Conservation (phyloP, 2,113 vertebrate species). For the Ardeotis arabs region DNA sequence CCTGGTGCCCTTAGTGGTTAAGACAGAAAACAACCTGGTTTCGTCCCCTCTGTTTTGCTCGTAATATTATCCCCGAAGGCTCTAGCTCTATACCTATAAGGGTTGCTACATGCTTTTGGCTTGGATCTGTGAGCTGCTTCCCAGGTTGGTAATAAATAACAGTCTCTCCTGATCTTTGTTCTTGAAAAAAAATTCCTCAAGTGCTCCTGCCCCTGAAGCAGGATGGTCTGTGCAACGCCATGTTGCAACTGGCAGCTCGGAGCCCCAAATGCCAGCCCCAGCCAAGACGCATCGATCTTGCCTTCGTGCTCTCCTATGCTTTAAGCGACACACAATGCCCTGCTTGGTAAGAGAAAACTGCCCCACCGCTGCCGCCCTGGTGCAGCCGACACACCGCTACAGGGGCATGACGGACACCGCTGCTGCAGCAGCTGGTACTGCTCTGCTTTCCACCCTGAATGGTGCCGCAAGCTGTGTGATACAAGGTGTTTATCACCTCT, state of each 20-base stretch:
- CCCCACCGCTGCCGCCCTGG: accelerated
- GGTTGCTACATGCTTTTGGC: not conserved
- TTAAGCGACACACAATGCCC: accelerated
- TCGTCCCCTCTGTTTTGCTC: not conserved
- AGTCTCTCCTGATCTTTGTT: not conserved
- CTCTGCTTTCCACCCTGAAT: not conserved
- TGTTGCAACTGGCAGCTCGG: accelerated
- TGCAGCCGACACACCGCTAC: accelerated
- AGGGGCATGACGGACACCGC: accelerated
- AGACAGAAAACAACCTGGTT: not conserved
- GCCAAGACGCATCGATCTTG: accelerated
- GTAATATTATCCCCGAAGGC: not conserved
- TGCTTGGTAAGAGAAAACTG: not conserved
- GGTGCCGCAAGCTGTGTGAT: not conserved
- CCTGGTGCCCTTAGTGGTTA: not conserved
- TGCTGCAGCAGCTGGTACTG: not conserved
- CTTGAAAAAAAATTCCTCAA: not conserved
- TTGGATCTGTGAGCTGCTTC: not conserved
- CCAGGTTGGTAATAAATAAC: not conserved
- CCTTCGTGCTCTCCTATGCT: accelerated
- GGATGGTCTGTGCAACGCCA: not conserved
- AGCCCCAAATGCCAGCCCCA: not conserved
- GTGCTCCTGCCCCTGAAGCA: not conserved
- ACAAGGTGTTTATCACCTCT: conserved; percentile 26
- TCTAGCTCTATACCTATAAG: not conserved